A percentile compares a stretch with the other conserved stretches of the same genome.
These are phyloP conservation scores for Acanthoscelides obtectus DNA, from an alignment of 2,888 invertebrate species.

Conservation along the genomic window DNA sequence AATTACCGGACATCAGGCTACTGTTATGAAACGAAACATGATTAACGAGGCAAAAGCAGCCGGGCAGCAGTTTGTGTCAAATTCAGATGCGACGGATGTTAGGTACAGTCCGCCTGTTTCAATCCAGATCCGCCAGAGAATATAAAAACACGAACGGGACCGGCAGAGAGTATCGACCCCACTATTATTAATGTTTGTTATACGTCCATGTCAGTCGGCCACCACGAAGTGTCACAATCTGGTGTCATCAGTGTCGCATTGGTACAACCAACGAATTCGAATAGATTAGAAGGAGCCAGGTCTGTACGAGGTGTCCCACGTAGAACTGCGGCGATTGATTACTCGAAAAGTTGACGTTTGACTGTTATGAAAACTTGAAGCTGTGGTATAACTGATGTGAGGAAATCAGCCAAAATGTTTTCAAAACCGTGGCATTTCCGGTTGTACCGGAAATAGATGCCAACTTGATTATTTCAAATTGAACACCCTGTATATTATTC, in stretches of 20 bases:
- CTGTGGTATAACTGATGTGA: too few relatives aligned
- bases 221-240: neutral
- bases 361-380: too few relatives aligned
- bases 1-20: neutral
- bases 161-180: neutral
- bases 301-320: too few relatives aligned
- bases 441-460: too few relatives aligned
- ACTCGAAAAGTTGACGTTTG: too few relatives aligned
- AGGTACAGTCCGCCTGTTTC: neutral
- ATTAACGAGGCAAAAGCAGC: conserved; percentile 29
- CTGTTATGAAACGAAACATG: conserved; percentile 32
- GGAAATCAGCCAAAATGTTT: too few relatives aligned
- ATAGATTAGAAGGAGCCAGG: too few relatives aligned
- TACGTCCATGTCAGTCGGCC: neutral
- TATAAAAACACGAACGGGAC: neutral
- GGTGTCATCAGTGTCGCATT: neutral
- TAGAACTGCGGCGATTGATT: too few relatives aligned
- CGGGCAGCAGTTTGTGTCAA: neutral
- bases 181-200: neutral
- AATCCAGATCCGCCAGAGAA: neutral
- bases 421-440: too few relatives aligned
- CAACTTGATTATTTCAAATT: too few relatives aligned
- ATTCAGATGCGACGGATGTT: neutral
- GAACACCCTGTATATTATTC: too few relatives aligned
- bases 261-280: too few relatives aligned